These are phyloP conservation scores for Lepisosteus osseus DNA, from an alignment of 2,113 vertebrate genomes.

Conservation along the genomic window DNA sequence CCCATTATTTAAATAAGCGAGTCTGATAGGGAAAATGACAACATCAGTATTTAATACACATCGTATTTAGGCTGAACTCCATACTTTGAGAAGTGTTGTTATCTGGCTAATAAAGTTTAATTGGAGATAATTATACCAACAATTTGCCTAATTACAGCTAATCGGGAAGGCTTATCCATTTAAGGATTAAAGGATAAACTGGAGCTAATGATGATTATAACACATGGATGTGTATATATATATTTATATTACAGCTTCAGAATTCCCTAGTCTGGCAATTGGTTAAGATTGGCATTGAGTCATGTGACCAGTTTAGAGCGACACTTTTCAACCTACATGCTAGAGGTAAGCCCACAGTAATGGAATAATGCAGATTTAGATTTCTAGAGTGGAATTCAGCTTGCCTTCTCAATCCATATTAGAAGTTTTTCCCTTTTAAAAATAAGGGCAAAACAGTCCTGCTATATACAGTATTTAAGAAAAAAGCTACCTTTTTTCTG, in stretches of 20 bases:
- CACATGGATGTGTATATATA: conserved; percentile 15
- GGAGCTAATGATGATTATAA: conserved; percentile 50
- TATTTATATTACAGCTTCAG: conserved; percentile 9
- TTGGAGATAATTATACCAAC: conserved; percentile 44
- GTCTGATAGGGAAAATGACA: conserved; percentile 5
- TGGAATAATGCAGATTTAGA: no score
- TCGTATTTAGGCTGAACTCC: conserved; percentile 45
- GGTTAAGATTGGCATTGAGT: conserved; percentile 31
- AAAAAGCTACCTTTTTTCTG: no score
- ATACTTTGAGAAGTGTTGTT: conserved; percentile 45
- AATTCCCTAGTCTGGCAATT: conserved; percentile 24
- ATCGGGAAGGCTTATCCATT: conserved; percentile 38
- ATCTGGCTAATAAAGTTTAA: conserved; percentile 48
- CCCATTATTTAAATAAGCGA: neutral
- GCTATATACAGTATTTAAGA: no score
- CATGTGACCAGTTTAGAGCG: conserved; percentile 12
- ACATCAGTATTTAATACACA: conserved; percentile 45
- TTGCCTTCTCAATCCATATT: no score
- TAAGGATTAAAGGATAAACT: conserved; percentile 58
- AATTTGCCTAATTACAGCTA: conserved; percentile 63
- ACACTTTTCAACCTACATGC: no score
- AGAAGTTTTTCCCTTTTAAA: no score
- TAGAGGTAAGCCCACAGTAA: no score
- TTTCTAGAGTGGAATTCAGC: no score
- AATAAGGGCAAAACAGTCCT: no score